phyloP scores from a whole-genome alignment of 1,140 invertebrate genomes.

The Psilanteris sp. region DNA sequence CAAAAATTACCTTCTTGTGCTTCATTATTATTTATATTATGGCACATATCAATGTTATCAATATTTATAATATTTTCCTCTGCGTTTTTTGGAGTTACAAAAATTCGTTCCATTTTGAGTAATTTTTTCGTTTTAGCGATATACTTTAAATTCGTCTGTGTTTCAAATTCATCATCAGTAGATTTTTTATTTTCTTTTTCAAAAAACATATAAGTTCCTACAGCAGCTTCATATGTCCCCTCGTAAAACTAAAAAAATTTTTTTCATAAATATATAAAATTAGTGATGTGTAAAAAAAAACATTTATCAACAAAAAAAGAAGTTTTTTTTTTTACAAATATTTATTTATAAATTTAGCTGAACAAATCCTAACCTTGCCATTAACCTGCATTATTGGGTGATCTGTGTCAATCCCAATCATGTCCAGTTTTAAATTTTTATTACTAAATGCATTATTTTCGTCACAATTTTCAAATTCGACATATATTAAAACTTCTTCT shows the following conservation, averaged over 20 bases:
- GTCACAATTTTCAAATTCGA: slow-evolving; percentile 74
- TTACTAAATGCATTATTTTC: slow-evolving; percentile 68
- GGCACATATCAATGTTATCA: no score
- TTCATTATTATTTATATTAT: no score
- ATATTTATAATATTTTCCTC: slow-evolving; percentile 27
- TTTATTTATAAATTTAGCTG: no score
- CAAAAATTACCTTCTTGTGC: no score
- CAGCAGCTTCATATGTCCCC: slow-evolving; percentile 79
- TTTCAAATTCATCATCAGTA: slow-evolving; percentile 77
- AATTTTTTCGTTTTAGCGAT: slow-evolving; percentile 79
- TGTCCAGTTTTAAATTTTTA: slow-evolving; percentile 73
- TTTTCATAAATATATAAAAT: no score
- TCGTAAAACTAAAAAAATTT: slow-evolving; percentile 75
- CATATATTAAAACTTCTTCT: slow-evolving; percentile 76
- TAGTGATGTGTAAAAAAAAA: no score
- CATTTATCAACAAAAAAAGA: no score
- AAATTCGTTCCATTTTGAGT: slow-evolving; percentile 80
- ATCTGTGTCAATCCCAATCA: slow-evolving; percentile 81
- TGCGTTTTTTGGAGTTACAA: slow-evolving; percentile 73
- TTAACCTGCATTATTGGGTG: slow-evolving; percentile 81
- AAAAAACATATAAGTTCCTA: slow-evolving; percentile 81
- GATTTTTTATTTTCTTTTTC: slow-evolving; percentile 73
- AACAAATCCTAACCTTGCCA: slow-evolving; percentile 79
- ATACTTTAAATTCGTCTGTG: slow-evolving; percentile 75
- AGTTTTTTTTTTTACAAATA: no score